Percentiles rank a stretch among this genome's conserved stretches.
These are phyloP conservation scores for Chrosomus eos DNA, from an alignment of 2,797 vertebrate genomes.

Conservation along the genomic window DNA sequence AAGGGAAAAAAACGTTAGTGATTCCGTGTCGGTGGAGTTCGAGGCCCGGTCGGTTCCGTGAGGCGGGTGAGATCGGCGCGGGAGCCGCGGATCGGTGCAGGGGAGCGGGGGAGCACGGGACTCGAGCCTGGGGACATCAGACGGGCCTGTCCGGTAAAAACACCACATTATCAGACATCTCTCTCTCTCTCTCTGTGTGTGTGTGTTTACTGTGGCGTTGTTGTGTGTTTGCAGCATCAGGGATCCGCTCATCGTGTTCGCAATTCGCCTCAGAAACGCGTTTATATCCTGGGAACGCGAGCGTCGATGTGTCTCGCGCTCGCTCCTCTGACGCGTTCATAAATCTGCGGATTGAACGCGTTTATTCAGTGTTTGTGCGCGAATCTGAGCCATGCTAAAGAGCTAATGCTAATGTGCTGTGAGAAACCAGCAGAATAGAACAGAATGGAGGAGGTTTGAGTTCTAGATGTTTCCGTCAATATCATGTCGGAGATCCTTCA, in stretches of 20 bases:
- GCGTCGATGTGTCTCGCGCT: background rate
- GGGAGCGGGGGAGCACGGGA: conserved; percentile 77
- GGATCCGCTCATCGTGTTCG: conserved; percentile 27
- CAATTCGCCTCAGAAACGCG: no score
- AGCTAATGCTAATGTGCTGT: conserved; percentile 18
- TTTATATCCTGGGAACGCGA: no score
- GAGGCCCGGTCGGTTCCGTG: conserved; percentile 69
- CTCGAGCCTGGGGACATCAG: conserved; percentile 79
- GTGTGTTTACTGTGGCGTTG: no score
- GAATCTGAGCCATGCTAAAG: background rate
- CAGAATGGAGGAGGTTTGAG: background rate
- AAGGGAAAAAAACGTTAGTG: conserved; percentile 71
- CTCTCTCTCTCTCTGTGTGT: no score
- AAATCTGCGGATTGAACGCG: background rate
- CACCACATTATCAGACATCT: no score
- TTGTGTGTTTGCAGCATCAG: background rate
- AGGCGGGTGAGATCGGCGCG: conserved; percentile 74
- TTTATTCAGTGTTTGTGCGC: background rate
- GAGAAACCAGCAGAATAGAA: background rate
- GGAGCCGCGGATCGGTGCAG: conserved; percentile 62
- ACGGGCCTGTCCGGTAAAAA: conserved; percentile 55
- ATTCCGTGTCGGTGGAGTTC: conserved; percentile 74
- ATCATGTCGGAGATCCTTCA: background rate
- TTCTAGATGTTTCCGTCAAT: conserved; percentile 16
- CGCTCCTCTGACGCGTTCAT: background rate